These are phyloP conservation scores for Drosophila ercepeae DNA, from an alignment of 1,140 invertebrate genomes.

Conservation along the genomic window DNA sequence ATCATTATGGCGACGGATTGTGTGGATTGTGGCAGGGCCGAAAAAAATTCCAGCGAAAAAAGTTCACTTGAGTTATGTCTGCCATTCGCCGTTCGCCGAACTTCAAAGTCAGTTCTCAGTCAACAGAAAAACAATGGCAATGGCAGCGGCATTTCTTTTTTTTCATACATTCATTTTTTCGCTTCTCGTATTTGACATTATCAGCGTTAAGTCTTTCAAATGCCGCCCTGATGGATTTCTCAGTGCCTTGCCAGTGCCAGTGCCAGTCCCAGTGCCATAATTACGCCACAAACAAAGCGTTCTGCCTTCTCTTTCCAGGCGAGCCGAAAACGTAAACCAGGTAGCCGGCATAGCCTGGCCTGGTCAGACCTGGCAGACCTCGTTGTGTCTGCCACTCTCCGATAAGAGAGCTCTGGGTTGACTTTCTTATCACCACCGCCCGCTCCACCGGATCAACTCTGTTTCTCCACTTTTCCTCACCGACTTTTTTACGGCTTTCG, in stretches of 20 bases:
- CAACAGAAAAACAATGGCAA: constrained; percentile 1
- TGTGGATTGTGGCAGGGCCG: constrained; percentile 13
- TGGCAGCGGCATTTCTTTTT: constrained; percentile 13
- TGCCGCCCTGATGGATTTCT: constrained; percentile 54
- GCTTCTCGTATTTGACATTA: constrained; percentile 59
- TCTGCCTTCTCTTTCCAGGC: background rate
- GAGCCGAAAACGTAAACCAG: constrained; percentile 37
- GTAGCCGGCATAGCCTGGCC: constrained; percentile 27
- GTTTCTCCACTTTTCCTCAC: background rate
- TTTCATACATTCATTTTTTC: constrained; percentile 10
- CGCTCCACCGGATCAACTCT: background rate
- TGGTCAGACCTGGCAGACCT: background rate
- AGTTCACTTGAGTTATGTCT: constrained; percentile 21
- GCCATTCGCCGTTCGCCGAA: constrained; percentile 31
- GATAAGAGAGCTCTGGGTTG: constrained; percentile 46
- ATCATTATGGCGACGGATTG: constrained; percentile 34
- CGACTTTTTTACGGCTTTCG: background rate
- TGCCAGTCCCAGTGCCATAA: constrained; percentile 34
- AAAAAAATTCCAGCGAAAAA: constrained; percentile 32
- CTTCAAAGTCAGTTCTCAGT: constrained; percentile 60
- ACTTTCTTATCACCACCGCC: constrained; percentile 47
- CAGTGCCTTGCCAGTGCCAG: constrained; percentile 30
- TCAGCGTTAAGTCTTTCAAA: constrained; percentile 66
- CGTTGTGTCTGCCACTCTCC: constrained; percentile 21
- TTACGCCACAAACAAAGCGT: constrained; percentile 52